Percentiles rank a stretch among this genome's conserved stretches.
Evolutionary conservation across 2,113 vertebrate genomes (phyloP).

Genomic region (Oncorhynchus gorbuscha): DNA sequence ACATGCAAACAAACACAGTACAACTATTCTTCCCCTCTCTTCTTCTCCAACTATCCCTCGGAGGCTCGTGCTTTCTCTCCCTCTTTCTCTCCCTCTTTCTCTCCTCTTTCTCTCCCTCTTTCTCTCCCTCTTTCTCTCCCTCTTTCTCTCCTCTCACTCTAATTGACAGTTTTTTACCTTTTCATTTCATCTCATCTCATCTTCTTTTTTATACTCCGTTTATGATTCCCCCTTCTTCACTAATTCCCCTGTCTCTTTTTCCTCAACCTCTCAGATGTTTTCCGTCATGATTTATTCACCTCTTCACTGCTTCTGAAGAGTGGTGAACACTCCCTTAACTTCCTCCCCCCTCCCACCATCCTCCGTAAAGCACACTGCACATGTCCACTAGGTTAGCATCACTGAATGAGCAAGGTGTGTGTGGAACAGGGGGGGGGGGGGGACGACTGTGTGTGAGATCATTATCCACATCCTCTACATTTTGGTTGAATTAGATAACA

Average conservation of each 20-base stretch:
- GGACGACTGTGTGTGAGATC: slow-evolving; percentile 28
- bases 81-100: slow-evolving; percentile 1
- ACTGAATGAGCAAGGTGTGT: slow-evolving; percentile 59
- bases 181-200: slow-evolving; percentile 67
- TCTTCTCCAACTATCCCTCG: slow-evolving; percentile 37
- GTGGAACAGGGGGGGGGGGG: slow-evolving; percentile 18
- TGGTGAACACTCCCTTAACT: slow-evolving; percentile 5
- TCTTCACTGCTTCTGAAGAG: slow-evolving; percentile 40
- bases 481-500: not conserved
- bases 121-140: slow-evolving; percentile 1
- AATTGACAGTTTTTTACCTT: slow-evolving; percentile 66
- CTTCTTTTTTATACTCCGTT: slow-evolving; percentile 63
- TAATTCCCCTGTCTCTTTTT: slow-evolving; percentile 62
- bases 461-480: not conserved
- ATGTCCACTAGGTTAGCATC: slow-evolving; percentile 67
- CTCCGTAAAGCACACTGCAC: slow-evolving; percentile 60
- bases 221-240: slow-evolving; percentile 58
- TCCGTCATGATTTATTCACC: slow-evolving; percentile 70
- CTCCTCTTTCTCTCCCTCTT: slow-evolving; percentile 22
- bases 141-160: slow-evolving; percentile 45
- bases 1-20: slow-evolving; percentile 2
- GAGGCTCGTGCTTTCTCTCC: too few relatives aligned
- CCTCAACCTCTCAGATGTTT: slow-evolving; percentile 56
- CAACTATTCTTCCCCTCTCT: slow-evolving; percentile 40
- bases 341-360: slow-evolving; percentile 14